Evolutionary conservation across 2,113 vertebrate genomes (phyloP), one percentile per base, ranked within the genome.

Genomic region (Dasyprocta punctata): DNA sequence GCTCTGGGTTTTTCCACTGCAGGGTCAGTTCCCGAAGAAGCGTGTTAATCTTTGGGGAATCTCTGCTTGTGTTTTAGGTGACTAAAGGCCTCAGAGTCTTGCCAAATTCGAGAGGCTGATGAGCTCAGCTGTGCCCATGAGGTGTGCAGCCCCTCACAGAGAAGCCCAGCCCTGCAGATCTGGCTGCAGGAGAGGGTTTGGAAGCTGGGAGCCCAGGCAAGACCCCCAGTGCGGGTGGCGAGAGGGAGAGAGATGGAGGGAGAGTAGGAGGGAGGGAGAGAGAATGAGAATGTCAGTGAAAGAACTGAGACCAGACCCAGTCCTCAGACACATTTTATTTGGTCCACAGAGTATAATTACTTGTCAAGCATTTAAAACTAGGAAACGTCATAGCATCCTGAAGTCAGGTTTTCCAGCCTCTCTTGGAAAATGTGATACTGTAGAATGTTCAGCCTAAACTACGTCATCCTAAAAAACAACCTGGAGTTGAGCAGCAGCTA

Each of bases 331-430:
- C 22, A 52, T 58, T 89, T 90, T 73, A 67, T 71, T 77, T 67
- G 49, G 69, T 73, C 33, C 17, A 73, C 1, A 67, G 2, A 41
- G 54, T 36, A 10, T 13, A 90, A 67, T 89, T 73, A 90, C 58
- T 92, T 95, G 36, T 63, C 78, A 84, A 89, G 61, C 33, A 89
- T 49, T 84, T 61, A 94, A 86, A 88, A 61, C 26, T 36, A 88
- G 77, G 81, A 89, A 86, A 86, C 52, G 82, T 82, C 12, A 36
- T 5, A 78, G 38, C 58, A 63, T 49, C 77, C 49, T 28, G 67
- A 94, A 89, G 83, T 80, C 89, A 63, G 52, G 19, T 93, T 94
- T 94, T 84, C 81, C 82, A 88, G 13, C 28, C 47, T 94, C 30
- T 90, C 88, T 47, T 44, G 86, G 93, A 89, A 97, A 83, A 85